Percentiles rank a stretch among this genome's conserved stretches.
These are phyloP conservation scores for Eumerus sabulonum DNA, from an alignment of 2,888 invertebrate genomes.

Conservation along the genomic window DNA sequence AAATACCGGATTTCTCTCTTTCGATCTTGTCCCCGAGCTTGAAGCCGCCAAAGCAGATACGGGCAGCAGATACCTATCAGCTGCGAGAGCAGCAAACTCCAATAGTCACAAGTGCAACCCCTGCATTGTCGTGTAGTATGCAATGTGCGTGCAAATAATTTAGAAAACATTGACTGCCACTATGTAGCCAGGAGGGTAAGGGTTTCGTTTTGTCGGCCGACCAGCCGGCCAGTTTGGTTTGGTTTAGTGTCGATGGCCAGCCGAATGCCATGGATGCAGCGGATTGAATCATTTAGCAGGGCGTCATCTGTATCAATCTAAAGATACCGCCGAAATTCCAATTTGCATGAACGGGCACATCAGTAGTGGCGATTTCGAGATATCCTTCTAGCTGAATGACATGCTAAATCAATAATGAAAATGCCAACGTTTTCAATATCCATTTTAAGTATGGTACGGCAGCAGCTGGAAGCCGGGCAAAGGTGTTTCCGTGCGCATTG, in stretches of 20 bases:
- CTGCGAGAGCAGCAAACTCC: conserved; percentile 9
- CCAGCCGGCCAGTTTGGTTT: neutral
- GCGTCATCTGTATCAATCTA: conserved; percentile 53
- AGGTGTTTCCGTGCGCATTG: conserved; percentile 17
- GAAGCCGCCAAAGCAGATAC: too few relatives aligned
- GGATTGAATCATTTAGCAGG: conserved; percentile 55
- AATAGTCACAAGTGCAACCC: neutral
- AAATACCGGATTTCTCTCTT: conserved; percentile 55
- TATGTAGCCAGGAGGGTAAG: neutral
- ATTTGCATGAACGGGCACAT: conserved; percentile 65
- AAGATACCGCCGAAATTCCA: conserved; percentile 52
- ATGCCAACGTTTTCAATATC: conserved; percentile 61
- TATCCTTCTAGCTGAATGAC: conserved; percentile 56
- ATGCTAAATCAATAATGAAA: conserved; percentile 64
- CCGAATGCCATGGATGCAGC: conserved; percentile 42
- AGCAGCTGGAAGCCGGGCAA: too few relatives aligned
- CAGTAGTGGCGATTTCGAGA: conserved; percentile 42
- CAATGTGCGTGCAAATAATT: conserved; percentile 55
- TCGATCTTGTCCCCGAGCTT: conserved; percentile 41
- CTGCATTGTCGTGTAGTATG: too few relatives aligned
- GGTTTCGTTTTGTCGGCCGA: conserved; percentile 11
- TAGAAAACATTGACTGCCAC: conserved; percentile 36
- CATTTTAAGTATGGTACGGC: conserved; percentile 19
- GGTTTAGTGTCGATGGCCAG: neutral
- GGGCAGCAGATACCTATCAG: too few relatives aligned